A percentile compares a stretch with the other conserved stretches of the same genome.
Evolutionary conservation across 2,797 vertebrate genomes (phyloP).

Genomic region (Sebastiscus tertius): DNA sequence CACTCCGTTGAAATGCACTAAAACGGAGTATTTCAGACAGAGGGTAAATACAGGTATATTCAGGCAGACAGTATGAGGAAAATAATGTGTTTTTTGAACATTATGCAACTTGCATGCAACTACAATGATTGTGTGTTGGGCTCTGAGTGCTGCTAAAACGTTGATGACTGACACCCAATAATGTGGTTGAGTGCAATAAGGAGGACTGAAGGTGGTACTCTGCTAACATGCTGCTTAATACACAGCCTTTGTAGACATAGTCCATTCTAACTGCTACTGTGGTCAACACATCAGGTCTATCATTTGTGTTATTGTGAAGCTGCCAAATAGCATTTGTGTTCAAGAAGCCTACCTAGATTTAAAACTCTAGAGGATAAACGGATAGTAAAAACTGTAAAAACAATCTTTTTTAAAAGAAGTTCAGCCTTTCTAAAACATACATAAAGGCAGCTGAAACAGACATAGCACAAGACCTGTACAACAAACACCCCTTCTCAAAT

Average conservation of each 20-base stretch:
- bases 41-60: too few relatives aligned
- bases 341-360: background rate
- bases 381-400: background rate
- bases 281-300: background rate
- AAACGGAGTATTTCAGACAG: too few relatives aligned
- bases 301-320: background rate
- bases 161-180: background rate
- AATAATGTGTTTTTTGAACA: too few relatives aligned
- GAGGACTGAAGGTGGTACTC: background rate
- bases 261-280: background rate
- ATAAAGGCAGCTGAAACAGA: background rate
- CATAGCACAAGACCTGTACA: too few relatives aligned
- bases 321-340: background rate
- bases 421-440: background rate
- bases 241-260: background rate
- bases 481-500: too few relatives aligned
- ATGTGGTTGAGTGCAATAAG: background rate
- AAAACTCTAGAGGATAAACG: background rate
- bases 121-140: background rate
- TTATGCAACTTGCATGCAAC: background rate
- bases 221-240: background rate
- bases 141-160: background rate
- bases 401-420: background rate
- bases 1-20: too few relatives aligned
- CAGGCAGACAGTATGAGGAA: too few relatives aligned